These are phyloP conservation scores for Emmelina monodactyla DNA, from an alignment of 2,888 invertebrate genomes.

Conservation along the genomic window DNA sequence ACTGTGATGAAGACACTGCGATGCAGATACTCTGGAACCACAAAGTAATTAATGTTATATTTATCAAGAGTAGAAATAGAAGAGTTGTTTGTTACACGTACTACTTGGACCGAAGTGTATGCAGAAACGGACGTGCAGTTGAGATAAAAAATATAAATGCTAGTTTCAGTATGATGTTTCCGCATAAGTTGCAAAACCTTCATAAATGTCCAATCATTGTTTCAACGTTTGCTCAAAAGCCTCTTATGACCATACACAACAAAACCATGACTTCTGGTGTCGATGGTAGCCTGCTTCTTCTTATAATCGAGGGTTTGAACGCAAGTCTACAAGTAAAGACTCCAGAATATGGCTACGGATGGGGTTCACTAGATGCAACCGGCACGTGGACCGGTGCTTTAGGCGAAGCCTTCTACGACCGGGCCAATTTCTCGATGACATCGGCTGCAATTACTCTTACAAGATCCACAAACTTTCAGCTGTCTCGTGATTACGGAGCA, in stretches of 20 bases:
- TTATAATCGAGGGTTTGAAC: slow-evolving; percentile 33
- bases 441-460: slow-evolving; percentile 34
- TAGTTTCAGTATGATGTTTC: too few relatives aligned
- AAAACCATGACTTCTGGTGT: slow-evolving; percentile 28
- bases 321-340: slow-evolving; percentile 31
- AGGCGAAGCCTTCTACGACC: slow-evolving; percentile 33
- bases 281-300: slow-evolving; percentile 36
- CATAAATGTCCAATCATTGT: slow-evolving; percentile 32
- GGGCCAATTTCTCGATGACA: slow-evolving; percentile 48
- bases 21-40: slow-evolving; percentile 31
- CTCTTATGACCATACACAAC: slow-evolving; percentile 32
- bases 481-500: slow-evolving; percentile 30
- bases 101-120: slow-evolving; percentile 25
- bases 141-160: too few relatives aligned
- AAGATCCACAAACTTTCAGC: slow-evolving; percentile 33
- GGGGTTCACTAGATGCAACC: slow-evolving; percentile 33
- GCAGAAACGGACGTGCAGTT: slow-evolving; percentile 26
- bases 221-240: slow-evolving; percentile 37
- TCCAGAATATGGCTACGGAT: slow-evolving; percentile 31
- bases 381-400: slow-evolving; percentile 46
- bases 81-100: slow-evolving; percentile 28
- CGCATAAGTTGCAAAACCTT: slow-evolving; percentile 32
- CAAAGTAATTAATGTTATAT: slow-evolving; percentile 37
- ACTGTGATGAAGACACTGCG: slow-evolving; percentile 32
- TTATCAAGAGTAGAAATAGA: slow-evolving; percentile 17